These are phyloP conservation scores for Hoplodrina blanda DNA, from an alignment of 2,888 invertebrate species.

Conservation along the genomic window DNA sequence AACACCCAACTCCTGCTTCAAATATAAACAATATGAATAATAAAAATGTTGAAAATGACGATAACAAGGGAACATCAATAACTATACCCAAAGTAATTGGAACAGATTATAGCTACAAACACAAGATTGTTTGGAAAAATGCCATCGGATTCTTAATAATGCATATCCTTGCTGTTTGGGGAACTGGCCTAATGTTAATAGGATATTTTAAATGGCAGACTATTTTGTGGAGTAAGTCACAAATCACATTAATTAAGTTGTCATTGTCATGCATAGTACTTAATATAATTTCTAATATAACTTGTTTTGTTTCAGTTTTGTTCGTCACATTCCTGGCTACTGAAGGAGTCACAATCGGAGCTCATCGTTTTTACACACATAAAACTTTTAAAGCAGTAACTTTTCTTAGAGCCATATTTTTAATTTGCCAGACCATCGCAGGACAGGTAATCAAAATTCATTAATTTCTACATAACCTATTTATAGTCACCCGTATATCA, in stretches of 20 bases:
- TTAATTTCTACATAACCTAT: background rate
- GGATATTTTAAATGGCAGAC: slow-evolving; percentile 70
- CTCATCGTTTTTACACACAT: slow-evolving; percentile 95
- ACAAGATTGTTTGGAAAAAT: slow-evolving; percentile 92
- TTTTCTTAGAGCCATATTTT: slow-evolving; percentile 91
- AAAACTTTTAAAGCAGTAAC: slow-evolving; percentile 94
- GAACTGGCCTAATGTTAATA: slow-evolving; percentile 72
- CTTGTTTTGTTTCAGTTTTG: slow-evolving; percentile 49
- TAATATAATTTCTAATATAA: slow-evolving; percentile 6
- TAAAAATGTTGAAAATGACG: slow-evolving; percentile 5
- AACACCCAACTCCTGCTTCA: slow-evolving; percentile 13
- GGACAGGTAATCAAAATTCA: slow-evolving; percentile 92
- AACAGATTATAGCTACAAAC: slow-evolving; percentile 78
- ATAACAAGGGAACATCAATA: slow-evolving; percentile 1
- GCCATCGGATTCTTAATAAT: slow-evolving; percentile 90
- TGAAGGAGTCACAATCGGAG: slow-evolving; percentile 94
- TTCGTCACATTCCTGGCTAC: slow-evolving; percentile 67
- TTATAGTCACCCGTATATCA: background rate
- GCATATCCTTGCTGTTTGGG: slow-evolving; percentile 88
- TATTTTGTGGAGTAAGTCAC: slow-evolving; percentile 75
- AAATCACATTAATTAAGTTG: background rate
- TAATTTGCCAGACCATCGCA: slow-evolving; percentile 93
- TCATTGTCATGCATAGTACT: background rate
- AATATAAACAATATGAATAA: background rate
- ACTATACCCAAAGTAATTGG: slow-evolving; percentile 66